Evolutionary conservation across 2,888 invertebrate species (phyloP), one percentile per base, ranked within the genome.

Genomic region (Anaspis maculata): DNA sequence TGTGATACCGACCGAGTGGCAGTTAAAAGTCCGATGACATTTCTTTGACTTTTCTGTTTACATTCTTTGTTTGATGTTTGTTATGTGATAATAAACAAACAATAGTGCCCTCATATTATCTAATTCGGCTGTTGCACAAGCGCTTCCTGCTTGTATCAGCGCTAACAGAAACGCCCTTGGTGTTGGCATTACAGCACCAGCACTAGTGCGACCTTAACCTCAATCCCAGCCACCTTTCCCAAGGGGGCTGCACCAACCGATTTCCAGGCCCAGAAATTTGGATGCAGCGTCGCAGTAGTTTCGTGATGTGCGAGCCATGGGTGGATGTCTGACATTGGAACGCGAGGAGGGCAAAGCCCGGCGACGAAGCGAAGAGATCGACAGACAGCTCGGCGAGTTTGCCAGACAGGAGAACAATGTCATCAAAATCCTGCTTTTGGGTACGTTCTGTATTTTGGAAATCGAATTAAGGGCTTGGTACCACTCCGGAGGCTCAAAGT

Each of bases 171-270:
- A n/a, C n/a, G n/a, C n/a, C n/a, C n/a, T n/a, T n/a, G n/a, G n/a
- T n/a, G n/a, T n/a, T n/a, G n/a, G n/a, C n/a, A n/a, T n/a, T n/a
- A n/a, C n/a, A n/a, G n/a, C n/a, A n/a, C n/a, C n/a, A n/a, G n/a
- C n/a, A n/a, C n/a, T n/a, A n/a, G n/a, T n/a, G n/a, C n/a, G n/a
- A 19, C 19, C 19, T 19, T 9, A 19, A 19, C 19, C n/a, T 76
- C 73, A 63, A 72, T 88, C 5, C 74, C 84, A 0, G 69, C 82
- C 28, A 72, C 73, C 37, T 58, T 74, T 19, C 75, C 77, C 0
- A 65, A 70, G 1, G 80, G 77, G 5, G n/a, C n/a, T n/a, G n/a
- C n/a, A n/a, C n/a, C n/a, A n/a, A n/a, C n/a, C n/a, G n/a, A n/a
- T n/a, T n/a, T n/a, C n/a, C n/a, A n/a, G n/a, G n/a, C n/a, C n/a